Evolutionary conservation across 2,888 invertebrate species (phyloP).

Genomic region (Parnassius orleans): DNA sequence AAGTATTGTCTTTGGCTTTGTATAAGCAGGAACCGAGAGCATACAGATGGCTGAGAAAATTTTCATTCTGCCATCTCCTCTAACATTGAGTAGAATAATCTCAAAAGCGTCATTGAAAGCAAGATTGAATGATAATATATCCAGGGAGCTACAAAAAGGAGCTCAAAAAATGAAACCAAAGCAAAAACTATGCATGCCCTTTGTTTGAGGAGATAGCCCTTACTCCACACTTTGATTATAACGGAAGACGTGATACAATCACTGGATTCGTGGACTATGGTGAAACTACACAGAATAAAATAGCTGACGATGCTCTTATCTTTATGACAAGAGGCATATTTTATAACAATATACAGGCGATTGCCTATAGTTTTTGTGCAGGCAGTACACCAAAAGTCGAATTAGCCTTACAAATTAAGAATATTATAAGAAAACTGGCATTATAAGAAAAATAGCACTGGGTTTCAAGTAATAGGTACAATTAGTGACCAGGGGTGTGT

Average conservation of each 20-base stretch:
- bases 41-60: too few species aligned
- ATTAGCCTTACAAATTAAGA: slow-evolving; percentile 18
- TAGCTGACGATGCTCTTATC: slow-evolving; percentile 30
- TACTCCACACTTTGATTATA: too few species aligned
- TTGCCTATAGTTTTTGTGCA: slow-evolving; percentile 3
- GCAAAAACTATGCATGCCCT: slow-evolving; percentile 1
- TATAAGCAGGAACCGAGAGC: too few species aligned
- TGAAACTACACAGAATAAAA: background rate
- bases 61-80: too few species aligned
- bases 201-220: too few species aligned
- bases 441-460: slow-evolving; percentile 16
- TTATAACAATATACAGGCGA: slow-evolving; percentile 30
- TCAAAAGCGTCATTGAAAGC: too few species aligned
- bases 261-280: slow-evolving; percentile 9
- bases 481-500: slow-evolving; percentile 31
- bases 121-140: too few species aligned
- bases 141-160: background rate
- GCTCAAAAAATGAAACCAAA: background rate
- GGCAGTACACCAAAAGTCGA: slow-evolving; percentile 23
- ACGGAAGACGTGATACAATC: background rate
- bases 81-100: too few species aligned
- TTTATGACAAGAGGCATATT: slow-evolving; percentile 29
- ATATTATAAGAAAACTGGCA: slow-evolving; percentile 25
- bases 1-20: too few species aligned
- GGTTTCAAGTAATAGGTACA: slow-evolving; percentile 29